phyloP scores from a whole-genome alignment of 2,888 invertebrate genomes.

The Phengaris arion region DNA sequence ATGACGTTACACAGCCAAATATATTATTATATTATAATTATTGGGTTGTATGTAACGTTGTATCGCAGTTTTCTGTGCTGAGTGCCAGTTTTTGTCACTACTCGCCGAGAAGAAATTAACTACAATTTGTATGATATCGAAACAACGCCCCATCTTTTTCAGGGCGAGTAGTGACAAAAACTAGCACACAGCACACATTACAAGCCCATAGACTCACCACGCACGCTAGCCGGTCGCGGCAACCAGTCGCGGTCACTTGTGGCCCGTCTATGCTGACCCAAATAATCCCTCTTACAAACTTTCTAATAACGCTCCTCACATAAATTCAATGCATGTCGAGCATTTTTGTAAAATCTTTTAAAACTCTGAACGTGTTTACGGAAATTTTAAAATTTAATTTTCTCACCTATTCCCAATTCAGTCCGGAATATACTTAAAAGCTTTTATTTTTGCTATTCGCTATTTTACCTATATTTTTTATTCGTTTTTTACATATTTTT shows the following conservation, averaged over 20 bases:
- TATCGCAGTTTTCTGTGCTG: too few relatives aligned
- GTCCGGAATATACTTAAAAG: neutral
- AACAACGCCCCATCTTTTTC: too few relatives aligned
- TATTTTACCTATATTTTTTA: neutral
- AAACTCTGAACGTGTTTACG: constrained; percentile 58
- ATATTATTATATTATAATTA: too few relatives aligned
- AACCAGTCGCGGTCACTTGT: neutral
- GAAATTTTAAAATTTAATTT: constrained; percentile 54
- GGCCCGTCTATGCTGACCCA: neutral
- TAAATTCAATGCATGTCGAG: constrained; percentile 72
- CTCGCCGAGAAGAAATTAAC: too few relatives aligned
- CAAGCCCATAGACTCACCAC: too few relatives aligned
- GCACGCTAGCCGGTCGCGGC: neutral
- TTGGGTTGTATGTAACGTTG: too few relatives aligned
- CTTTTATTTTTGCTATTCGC: neutral
- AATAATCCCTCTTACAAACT: constrained; percentile 60
- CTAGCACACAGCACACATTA: too few relatives aligned
- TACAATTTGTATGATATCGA: too few relatives aligned
- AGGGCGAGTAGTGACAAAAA: too few relatives aligned
- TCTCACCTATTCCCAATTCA: constrained; percentile 7
- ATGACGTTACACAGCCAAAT: too few relatives aligned
- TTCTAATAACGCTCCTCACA: constrained; percentile 64
- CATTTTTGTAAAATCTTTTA: constrained; percentile 56
- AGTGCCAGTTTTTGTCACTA: too few relatives aligned
- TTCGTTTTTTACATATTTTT: too few relatives aligned